Conservation (phyloP, 37 sponge, comb jelly and placozoan species). For the Ianthella basta region DNA sequence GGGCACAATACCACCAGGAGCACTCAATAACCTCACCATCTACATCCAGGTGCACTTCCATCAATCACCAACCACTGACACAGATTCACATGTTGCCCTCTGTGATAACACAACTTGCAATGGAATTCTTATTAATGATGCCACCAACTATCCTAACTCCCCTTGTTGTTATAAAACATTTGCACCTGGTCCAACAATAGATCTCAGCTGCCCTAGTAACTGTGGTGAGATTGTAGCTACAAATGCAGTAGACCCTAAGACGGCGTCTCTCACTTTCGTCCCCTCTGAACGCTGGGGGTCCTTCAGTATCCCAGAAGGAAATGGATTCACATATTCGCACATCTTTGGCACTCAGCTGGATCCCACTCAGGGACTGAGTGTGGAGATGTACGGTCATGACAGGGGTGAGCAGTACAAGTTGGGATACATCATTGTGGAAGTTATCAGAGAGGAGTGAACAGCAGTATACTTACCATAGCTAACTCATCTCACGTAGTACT, state of each 20-base stretch:
- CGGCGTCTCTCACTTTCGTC: not conserved
- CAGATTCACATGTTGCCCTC: not conserved
- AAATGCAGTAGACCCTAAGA: not conserved
- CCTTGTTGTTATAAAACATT: not conserved
- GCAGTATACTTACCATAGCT: no score
- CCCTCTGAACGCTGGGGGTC: not conserved
- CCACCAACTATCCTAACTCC: not conserved
- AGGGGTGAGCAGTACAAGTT: not conserved
- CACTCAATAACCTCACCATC: not conserved
- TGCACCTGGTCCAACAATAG: not conserved
- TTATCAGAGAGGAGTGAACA: no score
- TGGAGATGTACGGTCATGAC: not conserved
- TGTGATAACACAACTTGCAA: conserved; percentile 19
- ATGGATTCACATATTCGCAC: not conserved
- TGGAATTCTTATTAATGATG: not conserved
- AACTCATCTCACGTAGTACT: no score
- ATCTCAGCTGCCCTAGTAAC: not conserved
- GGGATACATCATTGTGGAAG: not conserved
- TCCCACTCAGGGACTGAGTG: not conserved
- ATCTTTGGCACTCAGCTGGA: conserved; percentile 14
- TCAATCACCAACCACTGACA: conserved; percentile 16
- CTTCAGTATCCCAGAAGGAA: not conserved
- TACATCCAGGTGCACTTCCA: not conserved
- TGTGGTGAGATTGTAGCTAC: not conserved
- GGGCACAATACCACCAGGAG: no score